A percentile compares a stretch with the other conserved stretches of the same genome.
phyloP scores from a whole-genome alignment of 1,140 invertebrate species.

The Plectrocnemia conspersa region DNA sequence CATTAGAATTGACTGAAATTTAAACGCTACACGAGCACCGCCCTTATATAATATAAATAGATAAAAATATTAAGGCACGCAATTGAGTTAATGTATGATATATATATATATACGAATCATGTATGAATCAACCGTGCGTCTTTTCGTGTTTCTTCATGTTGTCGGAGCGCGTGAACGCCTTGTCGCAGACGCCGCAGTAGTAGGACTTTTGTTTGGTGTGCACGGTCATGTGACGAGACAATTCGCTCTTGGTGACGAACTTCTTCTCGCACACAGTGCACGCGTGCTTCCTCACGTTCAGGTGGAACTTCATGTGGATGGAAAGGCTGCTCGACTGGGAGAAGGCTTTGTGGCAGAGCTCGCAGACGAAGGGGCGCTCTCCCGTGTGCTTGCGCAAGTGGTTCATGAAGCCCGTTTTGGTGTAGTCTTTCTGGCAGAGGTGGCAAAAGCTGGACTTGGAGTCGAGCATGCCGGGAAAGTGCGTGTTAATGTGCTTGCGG shows the following conservation, averaged over 20 bases:
- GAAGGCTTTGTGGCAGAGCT: constrained; percentile 58
- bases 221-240: constrained; percentile 56
- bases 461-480: constrained; percentile 51
- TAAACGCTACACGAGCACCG: constrained; percentile 45
- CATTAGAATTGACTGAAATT: constrained; percentile 43
- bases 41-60: too few relatives aligned
- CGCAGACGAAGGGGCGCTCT: constrained; percentile 68
- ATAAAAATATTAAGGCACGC: constrained; percentile 3
- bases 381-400: constrained; percentile 87
- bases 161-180: constrained; percentile 51
- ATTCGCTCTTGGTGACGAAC: constrained; percentile 57
- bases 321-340: constrained; percentile 56
- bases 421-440: constrained; percentile 51
- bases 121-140: constrained; percentile 45
- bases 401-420: constrained; percentile 52
- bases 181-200: constrained; percentile 55
- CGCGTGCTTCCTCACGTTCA: constrained; percentile 54
- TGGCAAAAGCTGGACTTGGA: constrained; percentile 52
- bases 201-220: constrained; percentile 59
- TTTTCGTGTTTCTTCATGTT: constrained; percentile 55
- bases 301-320: constrained; percentile 61
- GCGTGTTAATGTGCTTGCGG: constrained; percentile 49
- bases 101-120: constrained; percentile 2
- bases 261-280: constrained; percentile 56
- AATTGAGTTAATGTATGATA: not conserved